A percentile compares a stretch with the other conserved stretches of the same genome.
Evolutionary conservation across 2,888 invertebrate genomes (phyloP).

Genomic region (Miltochrista miniata): DNA sequence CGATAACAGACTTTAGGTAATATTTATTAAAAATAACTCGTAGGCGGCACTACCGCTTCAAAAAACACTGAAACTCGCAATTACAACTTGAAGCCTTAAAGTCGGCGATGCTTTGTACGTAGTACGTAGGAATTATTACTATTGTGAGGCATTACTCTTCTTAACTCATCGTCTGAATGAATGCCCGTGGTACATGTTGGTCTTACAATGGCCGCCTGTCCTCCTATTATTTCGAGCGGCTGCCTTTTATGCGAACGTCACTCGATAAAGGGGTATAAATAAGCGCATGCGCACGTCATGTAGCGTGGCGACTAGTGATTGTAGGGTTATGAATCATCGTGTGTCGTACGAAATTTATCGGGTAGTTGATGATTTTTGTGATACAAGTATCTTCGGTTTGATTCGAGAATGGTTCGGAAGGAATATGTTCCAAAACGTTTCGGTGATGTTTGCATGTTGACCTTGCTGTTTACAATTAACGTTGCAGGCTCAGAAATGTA

Average conservation of each 20-base stretch:
- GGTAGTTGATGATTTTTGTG: conserved; percentile 34
- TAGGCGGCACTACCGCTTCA: conserved; percentile 17
- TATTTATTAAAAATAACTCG: conserved; percentile 2
- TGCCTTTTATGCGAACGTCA: conserved; percentile 60
- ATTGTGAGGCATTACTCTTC: conserved; percentile 63
- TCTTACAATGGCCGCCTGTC: conserved; percentile 63
- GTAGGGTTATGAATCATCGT: conserved; percentile 39
- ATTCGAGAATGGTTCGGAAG: background rate
- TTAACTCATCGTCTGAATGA: conserved; percentile 63
- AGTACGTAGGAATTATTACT: conserved; percentile 55
- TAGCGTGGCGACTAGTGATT: conserved; percentile 49
- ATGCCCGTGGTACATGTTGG: conserved; percentile 57
- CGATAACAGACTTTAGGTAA: background rate
- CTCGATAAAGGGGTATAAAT: conserved; percentile 65
- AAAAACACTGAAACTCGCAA: conserved; percentile 26
- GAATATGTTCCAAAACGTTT: background rate
- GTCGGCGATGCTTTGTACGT: conserved; percentile 42
- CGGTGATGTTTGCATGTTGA: too few species aligned
- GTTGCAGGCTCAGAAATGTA: too few species aligned
- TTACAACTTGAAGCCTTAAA: conserved; percentile 27
- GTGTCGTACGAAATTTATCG: conserved; percentile 39
- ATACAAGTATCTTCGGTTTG: conserved; percentile 6
- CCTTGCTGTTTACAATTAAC: too few species aligned
- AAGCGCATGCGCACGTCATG: conserved; percentile 64
- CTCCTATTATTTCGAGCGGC: conserved; percentile 71